A percentile compares a stretch with the other conserved stretches of the same genome.
These are phyloP conservation scores for Brachionus calyciflorus DNA, from an alignment of 1,140 invertebrate genomes.

Conservation along the genomic window DNA sequence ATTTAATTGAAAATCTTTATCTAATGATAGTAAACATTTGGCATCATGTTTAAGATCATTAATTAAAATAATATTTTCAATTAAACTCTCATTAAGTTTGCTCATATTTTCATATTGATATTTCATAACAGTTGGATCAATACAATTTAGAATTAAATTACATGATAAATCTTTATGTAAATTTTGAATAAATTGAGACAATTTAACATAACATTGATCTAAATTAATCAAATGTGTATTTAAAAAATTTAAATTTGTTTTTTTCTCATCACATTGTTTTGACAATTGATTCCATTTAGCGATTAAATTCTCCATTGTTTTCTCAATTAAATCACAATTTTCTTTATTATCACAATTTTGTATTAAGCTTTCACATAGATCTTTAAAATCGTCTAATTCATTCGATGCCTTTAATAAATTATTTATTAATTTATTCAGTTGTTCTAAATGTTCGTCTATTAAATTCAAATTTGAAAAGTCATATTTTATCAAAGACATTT, in stretches of 20 bases:
- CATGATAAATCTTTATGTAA: not conserved
- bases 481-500: not conserved
- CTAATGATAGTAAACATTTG: not conserved
- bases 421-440: not conserved
- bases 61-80: not conserved
- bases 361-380: not conserved
- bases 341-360: not conserved
- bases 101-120: slow-evolving; percentile 31
- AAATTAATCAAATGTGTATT: slow-evolving; percentile 8
- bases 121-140: slow-evolving; percentile 28
- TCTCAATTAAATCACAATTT: not conserved
- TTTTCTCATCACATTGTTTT: not conserved
- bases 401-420: not conserved
- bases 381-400: slow-evolving; percentile 39
- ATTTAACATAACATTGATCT: not conserved
- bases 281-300: not conserved
- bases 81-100: not conserved
- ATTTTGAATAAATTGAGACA: not conserved
- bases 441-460: not conserved
- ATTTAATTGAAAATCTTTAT: slow-evolving; percentile 3
- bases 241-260: not conserved
- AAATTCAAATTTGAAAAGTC: not conserved
- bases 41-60: not conserved
- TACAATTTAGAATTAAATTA: slow-evolving; percentile 6
- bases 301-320: not conserved